These are phyloP conservation scores for Lutjanus campechanus DNA, from an alignment of 2,797 vertebrate genomes.

Conservation along the genomic window DNA sequence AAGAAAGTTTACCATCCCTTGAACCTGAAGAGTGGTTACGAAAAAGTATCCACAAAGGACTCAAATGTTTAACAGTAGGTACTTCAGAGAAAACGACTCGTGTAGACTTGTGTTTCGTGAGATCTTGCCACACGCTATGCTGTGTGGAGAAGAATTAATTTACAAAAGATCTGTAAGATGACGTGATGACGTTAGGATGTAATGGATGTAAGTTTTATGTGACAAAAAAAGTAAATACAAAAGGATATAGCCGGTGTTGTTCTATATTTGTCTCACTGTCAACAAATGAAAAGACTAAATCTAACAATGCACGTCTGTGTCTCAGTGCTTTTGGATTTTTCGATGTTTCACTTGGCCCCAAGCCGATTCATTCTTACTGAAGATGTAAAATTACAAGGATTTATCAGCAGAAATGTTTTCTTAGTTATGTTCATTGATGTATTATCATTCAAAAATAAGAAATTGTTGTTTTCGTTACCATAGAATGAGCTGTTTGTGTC, in stretches of 20 bases:
- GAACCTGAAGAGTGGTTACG: slow-evolving; percentile 20
- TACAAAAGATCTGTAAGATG: slow-evolving; percentile 39
- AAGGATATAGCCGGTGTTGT: background rate
- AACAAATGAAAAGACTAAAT: slow-evolving; percentile 9
- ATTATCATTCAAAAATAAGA: too few species aligned
- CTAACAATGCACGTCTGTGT: background rate
- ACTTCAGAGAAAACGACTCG: background rate
- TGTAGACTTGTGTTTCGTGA: background rate
- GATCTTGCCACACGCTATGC: slow-evolving; percentile 20
- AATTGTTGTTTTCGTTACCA: too few species aligned
- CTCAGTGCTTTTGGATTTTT: background rate
- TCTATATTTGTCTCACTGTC: slow-evolving; percentile 4
- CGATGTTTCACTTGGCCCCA: background rate
- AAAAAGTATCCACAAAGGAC: slow-evolving; percentile 7
- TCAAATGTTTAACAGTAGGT: background rate
- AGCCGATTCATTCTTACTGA: background rate
- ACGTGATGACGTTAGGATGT: slow-evolving; percentile 15
- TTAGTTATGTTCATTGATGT: too few species aligned
- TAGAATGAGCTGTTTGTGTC: too few species aligned
- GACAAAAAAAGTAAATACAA: background rate
- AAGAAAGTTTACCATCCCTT: slow-evolving; percentile 33
- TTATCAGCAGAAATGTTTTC: too few species aligned
- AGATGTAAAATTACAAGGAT: slow-evolving; percentile 5
- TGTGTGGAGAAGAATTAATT: slow-evolving; percentile 31
- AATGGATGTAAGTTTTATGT: background rate